Percentiles rank a stretch among this genome's conserved stretches.
phyloP scores from a whole-genome alignment of 2,113 vertebrate genomes.

The Elaphurus davidianus region DNA sequence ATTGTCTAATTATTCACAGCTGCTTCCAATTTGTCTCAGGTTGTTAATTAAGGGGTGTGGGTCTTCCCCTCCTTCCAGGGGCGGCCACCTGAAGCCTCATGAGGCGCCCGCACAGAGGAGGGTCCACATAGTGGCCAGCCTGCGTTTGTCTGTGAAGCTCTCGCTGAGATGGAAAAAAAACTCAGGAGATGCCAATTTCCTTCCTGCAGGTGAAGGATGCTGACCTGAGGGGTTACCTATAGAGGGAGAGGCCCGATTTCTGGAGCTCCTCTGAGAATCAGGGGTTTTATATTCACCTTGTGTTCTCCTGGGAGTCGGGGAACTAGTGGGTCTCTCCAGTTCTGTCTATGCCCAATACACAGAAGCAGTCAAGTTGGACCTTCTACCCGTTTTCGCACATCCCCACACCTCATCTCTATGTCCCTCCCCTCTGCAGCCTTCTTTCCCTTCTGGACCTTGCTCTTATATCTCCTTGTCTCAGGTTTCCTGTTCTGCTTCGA shows the following conservation, averaged over 20 bases:
- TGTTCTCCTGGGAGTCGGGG: background rate
- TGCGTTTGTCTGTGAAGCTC: conserved; percentile 76
- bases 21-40: conserved; percentile 92
- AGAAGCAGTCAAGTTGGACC: background rate
- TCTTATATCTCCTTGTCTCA: background rate
- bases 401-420: rapidly evolving
- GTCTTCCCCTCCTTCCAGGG: conserved; percentile 73
- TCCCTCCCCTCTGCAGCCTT: too few relatives aligned
- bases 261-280: conserved; percentile 74
- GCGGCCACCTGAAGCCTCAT: background rate
- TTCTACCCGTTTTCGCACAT: rapidly evolving
- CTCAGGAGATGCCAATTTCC: conserved; percentile 71
- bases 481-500: background rate
- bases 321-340: background rate
- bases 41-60: conserved; percentile 90
- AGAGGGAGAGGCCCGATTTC: conserved; percentile 71
- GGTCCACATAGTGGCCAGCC: conserved; percentile 81
- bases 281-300: background rate
- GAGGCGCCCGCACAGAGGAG: background rate
- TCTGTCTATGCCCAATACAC: background rate
- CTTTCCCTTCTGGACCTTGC: background rate
- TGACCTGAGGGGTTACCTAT: conserved; percentile 68
- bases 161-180: conserved; percentile 73
- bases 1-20: conserved; percentile 99
- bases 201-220: conserved; percentile 78